These are phyloP conservation scores for Serripes groenlandicus DNA, from an alignment of 2,888 invertebrate genomes.

Conservation along the genomic window DNA sequence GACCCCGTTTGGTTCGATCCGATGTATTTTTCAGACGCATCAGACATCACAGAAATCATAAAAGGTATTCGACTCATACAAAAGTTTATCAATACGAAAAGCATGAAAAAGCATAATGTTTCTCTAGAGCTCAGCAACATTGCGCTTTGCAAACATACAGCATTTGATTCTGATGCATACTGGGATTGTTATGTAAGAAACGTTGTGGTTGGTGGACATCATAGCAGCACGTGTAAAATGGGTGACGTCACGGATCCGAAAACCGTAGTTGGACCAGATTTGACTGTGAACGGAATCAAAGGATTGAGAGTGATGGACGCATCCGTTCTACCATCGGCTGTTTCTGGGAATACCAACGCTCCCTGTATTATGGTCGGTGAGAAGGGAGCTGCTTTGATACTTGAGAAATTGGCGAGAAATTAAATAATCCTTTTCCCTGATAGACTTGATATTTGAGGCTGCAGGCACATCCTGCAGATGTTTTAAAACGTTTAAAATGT, in stretches of 20 bases:
- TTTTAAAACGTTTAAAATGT: too few species aligned
- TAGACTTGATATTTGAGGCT: too few species aligned
- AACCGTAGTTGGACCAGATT: slow-evolving; percentile 38
- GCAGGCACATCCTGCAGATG: too few species aligned
- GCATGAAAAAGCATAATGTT: slow-evolving; percentile 30
- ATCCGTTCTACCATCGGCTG: slow-evolving; percentile 35
- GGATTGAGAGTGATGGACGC: slow-evolving; percentile 49
- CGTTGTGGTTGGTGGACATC: slow-evolving; percentile 33
- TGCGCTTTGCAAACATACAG: slow-evolving; percentile 21
- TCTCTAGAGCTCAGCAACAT: not conserved
- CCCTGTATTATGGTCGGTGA: slow-evolving; percentile 58
- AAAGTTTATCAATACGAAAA: slow-evolving; percentile 24
- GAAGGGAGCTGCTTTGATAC: slow-evolving; percentile 49
- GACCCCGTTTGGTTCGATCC: slow-evolving; percentile 95
- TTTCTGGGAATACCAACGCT: slow-evolving; percentile 49
- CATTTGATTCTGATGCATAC: slow-evolving; percentile 35
- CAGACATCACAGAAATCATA: slow-evolving; percentile 44
- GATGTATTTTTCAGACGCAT: slow-evolving; percentile 91
- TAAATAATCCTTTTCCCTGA: too few species aligned
- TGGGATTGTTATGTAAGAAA: slow-evolving; percentile 44
- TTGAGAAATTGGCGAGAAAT: not conserved
- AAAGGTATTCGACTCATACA: slow-evolving; percentile 31
- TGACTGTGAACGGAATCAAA: slow-evolving; percentile 48
- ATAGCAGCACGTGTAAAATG: slow-evolving; percentile 47
- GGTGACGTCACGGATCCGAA: slow-evolving; percentile 18